Percentiles rank a stretch among this genome's conserved stretches.
phyloP scores from a whole-genome alignment of 2,113 vertebrate species.

The Jaculus jaculus region DNA sequence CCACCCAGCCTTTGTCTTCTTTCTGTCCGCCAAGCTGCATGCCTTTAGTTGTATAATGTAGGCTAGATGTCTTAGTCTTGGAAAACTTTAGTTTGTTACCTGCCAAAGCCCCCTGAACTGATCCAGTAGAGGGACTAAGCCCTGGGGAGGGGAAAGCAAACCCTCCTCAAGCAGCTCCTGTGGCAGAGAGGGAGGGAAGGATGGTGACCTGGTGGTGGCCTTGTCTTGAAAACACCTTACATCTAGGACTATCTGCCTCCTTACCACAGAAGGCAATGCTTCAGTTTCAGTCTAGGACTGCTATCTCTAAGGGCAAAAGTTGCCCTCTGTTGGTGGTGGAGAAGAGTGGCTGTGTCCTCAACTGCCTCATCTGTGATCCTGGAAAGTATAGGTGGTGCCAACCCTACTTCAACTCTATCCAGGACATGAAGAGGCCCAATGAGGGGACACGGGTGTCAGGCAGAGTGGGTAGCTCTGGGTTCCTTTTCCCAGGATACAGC shows the following conservation, averaged over 20 bases:
- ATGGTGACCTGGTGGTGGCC: background rate
- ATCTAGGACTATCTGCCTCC: background rate
- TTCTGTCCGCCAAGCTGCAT: constrained; percentile 71
- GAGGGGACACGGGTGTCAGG: fast-evolving
- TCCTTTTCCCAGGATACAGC: background rate
- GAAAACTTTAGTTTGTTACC: background rate
- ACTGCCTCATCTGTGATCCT: background rate
- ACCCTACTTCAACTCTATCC: too few relatives aligned
- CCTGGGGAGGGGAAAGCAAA: background rate
- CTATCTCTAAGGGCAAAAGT: fast-evolving
- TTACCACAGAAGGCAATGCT: background rate
- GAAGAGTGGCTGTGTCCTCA: fast-evolving
- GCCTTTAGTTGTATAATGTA: background rate
- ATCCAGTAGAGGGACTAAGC: background rate
- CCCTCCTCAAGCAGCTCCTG: background rate
- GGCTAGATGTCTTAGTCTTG: background rate
- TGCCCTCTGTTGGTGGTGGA: background rate
- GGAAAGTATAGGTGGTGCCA: background rate
- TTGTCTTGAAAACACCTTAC: background rate
- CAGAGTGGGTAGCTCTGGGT: background rate
- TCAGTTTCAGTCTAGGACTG: background rate
- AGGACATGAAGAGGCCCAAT: background rate
- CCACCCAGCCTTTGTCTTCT: constrained; percentile 72
- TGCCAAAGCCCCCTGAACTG: background rate
- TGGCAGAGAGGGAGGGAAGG: background rate